Evolutionary conservation across 1,140 invertebrate genomes (phyloP).

Genomic region (Spodoptera frugiperda): DNA sequence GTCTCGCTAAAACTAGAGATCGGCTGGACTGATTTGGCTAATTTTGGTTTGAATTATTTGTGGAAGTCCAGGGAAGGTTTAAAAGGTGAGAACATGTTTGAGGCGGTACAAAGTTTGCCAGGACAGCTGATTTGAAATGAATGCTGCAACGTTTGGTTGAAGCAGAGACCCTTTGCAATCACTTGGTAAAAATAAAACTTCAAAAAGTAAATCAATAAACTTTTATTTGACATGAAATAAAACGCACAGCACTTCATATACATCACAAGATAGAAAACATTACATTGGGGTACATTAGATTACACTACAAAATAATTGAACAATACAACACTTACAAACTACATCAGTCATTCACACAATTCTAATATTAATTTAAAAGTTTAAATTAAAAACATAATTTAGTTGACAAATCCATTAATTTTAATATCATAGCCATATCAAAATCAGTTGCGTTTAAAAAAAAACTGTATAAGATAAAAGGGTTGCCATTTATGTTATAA

Average conservation of each 20-base stretch:
- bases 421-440: conserved; percentile 4
- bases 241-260: conserved; percentile 67
- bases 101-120: too few relatives aligned
- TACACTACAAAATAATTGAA: conserved; percentile 42
- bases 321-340: conserved; percentile 38
- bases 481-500: too few relatives aligned
- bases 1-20: too few relatives aligned
- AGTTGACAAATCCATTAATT: neutral
- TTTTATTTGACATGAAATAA: conserved; percentile 66
- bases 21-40: too few relatives aligned
- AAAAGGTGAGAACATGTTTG: too few relatives aligned
- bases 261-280: conserved; percentile 66
- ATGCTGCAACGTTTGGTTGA: too few relatives aligned
- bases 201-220: conserved; percentile 49
- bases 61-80: too few relatives aligned
- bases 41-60: too few relatives aligned
- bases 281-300: conserved; percentile 21
- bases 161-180: too few relatives aligned
- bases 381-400: conserved; percentile 16
- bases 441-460: neutral
- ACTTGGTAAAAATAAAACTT: too few relatives aligned
- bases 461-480: neutral
- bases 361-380: neutral
- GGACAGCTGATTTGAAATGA: too few relatives aligned
- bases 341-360: conserved; percentile 41